Conservation (phyloP, 2,113 vertebrate genomes). For the Hipposideros armiger region DNA sequence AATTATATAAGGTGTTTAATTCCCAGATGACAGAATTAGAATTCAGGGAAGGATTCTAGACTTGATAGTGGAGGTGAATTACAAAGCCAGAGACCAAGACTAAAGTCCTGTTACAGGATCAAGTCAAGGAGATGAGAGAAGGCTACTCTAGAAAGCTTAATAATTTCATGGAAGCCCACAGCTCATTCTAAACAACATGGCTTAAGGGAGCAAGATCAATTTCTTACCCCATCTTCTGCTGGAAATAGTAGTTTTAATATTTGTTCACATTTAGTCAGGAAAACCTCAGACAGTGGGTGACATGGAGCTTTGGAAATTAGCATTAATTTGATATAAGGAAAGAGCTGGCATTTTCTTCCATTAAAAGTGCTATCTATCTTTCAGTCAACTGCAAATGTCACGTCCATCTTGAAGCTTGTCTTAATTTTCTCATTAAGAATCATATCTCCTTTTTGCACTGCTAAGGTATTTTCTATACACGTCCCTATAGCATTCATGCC, state of each 20-base stretch:
- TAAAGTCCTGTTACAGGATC: background rate
- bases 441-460: background rate
- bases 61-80: background rate
- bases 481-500: background rate
- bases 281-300: background rate
- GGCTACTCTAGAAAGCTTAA: background rate
- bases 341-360: conserved; percentile 6
- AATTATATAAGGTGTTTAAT: background rate
- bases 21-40: background rate
- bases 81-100: background rate
- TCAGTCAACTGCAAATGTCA: background rate
- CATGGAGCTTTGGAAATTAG: background rate
- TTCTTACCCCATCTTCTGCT: background rate
- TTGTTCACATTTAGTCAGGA: background rate
- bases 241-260: background rate
- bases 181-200: background rate
- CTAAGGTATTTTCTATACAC: background rate
- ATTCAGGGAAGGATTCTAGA: background rate
- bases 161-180: background rate
- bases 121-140: conserved; percentile 9
- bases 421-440: background rate
- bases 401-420: background rate
- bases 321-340: background rate
- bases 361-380: background rate
- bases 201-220: background rate